Evolutionary conservation across 2,797 vertebrate species (phyloP).

Genomic region (Oceanodroma leucorhoa): DNA sequence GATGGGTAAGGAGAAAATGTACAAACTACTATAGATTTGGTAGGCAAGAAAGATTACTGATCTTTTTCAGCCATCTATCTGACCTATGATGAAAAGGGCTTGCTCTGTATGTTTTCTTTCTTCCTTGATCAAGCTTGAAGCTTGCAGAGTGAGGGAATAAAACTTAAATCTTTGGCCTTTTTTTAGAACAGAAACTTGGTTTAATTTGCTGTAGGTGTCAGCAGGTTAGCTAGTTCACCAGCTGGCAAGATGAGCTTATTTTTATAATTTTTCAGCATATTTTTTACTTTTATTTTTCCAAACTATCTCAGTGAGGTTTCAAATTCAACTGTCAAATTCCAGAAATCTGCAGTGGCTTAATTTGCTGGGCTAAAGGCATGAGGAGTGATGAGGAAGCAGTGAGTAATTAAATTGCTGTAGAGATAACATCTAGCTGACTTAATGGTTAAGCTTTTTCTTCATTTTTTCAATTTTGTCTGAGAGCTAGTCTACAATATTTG

Average conservation of each 20-base stretch:
- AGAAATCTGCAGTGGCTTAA: neutral
- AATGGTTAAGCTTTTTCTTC: neutral
- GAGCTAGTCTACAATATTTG: neutral
- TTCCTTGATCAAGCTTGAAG: neutral
- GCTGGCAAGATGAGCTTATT: neutral
- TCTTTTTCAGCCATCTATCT: neutral
- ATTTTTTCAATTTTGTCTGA: neutral
- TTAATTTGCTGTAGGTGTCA: neutral
- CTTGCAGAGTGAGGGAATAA: neutral
- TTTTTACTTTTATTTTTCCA: conserved; percentile 1
- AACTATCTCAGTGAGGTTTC: neutral
- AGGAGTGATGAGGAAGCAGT: neutral
- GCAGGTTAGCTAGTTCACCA: neutral
- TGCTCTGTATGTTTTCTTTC: neutral
- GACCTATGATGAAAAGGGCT: neutral
- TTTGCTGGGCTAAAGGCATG: neutral
- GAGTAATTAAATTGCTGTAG: conserved; percentile 33
- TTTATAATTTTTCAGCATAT: neutral
- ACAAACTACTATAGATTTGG: neutral
- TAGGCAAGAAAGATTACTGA: neutral
- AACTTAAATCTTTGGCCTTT: neutral
- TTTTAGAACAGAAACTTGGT: neutral
- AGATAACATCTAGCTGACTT: conserved; percentile 18
- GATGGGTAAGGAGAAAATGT: neutral
- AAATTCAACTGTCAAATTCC: neutral